Percentiles rank a stretch among this genome's conserved stretches.
Conservation (phyloP, 2,113 vertebrate species). For the Nothobranchius kuhntae region DNA sequence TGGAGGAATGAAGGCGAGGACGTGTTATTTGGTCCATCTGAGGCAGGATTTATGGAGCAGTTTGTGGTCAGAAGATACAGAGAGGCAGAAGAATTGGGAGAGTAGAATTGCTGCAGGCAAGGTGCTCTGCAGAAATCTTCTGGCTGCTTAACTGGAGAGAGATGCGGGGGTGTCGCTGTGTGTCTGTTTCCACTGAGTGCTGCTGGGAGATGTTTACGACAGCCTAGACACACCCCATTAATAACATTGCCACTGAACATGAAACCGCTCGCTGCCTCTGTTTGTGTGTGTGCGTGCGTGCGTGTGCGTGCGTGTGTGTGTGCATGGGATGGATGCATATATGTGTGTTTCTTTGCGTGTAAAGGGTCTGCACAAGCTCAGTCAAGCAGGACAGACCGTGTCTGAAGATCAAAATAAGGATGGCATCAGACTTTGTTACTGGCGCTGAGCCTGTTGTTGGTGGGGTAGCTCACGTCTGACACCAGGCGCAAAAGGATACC, state of each 20-base stretch:
- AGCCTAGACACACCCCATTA: slow-evolving; percentile 71
- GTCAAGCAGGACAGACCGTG: slow-evolving; percentile 42
- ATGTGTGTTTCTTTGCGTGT: slow-evolving; percentile 16
- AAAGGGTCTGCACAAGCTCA: slow-evolving; percentile 36
- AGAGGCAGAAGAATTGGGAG: slow-evolving; percentile 22
- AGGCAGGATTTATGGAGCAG: slow-evolving; percentile 60
- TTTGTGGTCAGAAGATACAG: slow-evolving; percentile 59
- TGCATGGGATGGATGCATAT: slow-evolving; percentile 1
- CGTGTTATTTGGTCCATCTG: slow-evolving; percentile 39
- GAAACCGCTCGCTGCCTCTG: slow-evolving; percentile 19
- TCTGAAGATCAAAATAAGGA: slow-evolving; percentile 52
- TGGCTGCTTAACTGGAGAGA: slow-evolving; percentile 56
- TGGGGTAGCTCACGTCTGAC: slow-evolving; percentile 24
- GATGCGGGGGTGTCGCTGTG: slow-evolving; percentile 35
- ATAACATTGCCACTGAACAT: slow-evolving; percentile 59
- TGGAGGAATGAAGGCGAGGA: slow-evolving; percentile 6
- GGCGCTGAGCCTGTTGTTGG: slow-evolving; percentile 19
- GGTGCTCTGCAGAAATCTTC: slow-evolving; percentile 45
- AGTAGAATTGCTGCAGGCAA: slow-evolving; percentile 38
- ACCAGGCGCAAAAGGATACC: background rate
- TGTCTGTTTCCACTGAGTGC: slow-evolving; percentile 54
- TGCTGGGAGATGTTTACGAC: slow-evolving; percentile 70
- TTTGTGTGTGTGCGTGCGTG: background rate
- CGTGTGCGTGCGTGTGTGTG: background rate
- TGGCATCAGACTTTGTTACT: slow-evolving; percentile 35